Base-by-base conservation (phyloP, 35 echinoderm and acorn worm species). In the Chiridota heheva region DNA sequence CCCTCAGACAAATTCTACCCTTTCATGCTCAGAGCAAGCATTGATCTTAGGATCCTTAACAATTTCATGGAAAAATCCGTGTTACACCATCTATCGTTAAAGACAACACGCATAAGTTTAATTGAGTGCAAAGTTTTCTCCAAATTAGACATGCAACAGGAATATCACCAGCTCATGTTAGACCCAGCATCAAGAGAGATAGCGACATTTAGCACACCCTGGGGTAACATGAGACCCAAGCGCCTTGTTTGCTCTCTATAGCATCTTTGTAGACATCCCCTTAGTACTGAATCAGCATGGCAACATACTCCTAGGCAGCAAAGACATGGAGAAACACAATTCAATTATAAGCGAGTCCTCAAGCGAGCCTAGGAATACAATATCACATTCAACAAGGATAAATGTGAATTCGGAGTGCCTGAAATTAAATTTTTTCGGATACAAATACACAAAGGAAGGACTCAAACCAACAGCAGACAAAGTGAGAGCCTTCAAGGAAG, bases 381-480 rank as follows among this genome's bases (percentile, higher is more conserved):
- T 38, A 49, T 83, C 68, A 90, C 87, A 34, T 83, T 84, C 34
- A 83, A 90, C 31, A n/a, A n/a, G n/a, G n/a, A n/a, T n/a, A n/a
- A n/a, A n/a, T n/a, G n/a, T n/a, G n/a, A n/a, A n/a, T n/a, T n/a
- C 45, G 20, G 78, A 73, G 35, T 83, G 76, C 36, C 26, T 73
- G 33, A 35, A 84, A 44, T 16, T 90, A 38, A 80, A 90, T 25
- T 90, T 90, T 44, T 84, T 83, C 24, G 80, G 79, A 1, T 90
- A 83, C 80, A 33, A 45, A 36, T 90, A 83, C 69, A 90, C 87
- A 2, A 90, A 90, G 58, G 80, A 90, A 49, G 87, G 79, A 40
- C 58, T 89, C 5, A 89, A 90, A 46, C 87, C 87, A 62, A 84
- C 66, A 1, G 17, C 67, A 46, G 86, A 88, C 27, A 88, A 88